Conservation (phyloP, 2,888 invertebrate species). For the Ceriagrion tenellum region DNA sequence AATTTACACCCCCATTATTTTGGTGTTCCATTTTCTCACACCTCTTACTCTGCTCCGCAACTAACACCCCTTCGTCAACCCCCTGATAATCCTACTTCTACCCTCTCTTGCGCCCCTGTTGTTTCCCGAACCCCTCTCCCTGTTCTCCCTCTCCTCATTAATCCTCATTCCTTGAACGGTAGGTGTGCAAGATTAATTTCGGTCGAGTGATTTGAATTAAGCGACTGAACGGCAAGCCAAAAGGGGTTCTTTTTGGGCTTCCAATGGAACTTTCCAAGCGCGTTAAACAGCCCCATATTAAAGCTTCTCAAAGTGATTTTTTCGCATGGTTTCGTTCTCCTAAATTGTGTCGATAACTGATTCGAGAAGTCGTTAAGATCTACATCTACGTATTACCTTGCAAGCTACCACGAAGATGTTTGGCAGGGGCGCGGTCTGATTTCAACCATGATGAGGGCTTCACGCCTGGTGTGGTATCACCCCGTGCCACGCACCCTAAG, state of each 20-base stretch:
- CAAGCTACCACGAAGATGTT: no score
- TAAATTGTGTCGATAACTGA: neutral
- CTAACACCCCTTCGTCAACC: no score
- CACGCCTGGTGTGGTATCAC: no score
- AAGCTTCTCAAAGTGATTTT: neutral
- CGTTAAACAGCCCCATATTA: neutral
- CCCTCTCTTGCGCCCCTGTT: neutral
- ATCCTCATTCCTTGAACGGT: neutral
- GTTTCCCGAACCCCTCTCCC: neutral
- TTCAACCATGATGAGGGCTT: no score
- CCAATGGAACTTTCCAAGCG: neutral
- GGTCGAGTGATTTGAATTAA: neutral
- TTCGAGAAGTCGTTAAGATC: no score
- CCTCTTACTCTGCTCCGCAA: neutral
- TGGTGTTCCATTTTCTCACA: neutral
- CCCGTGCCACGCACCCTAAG: no score
- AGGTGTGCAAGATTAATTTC: neutral
- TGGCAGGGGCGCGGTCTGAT: no score
- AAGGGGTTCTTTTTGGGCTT: neutral
- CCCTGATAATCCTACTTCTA: no score
- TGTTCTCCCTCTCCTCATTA: neutral
- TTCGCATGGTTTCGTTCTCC: neutral
- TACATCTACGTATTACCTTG: no score
- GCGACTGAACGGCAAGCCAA: neutral
- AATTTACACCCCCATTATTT: no score